Evolutionary conservation across 64 coral and sea anemone genomes (phyloP), one percentile per base, ranked within the genome.

Genomic region (Pocillopora damicornis): DNA sequence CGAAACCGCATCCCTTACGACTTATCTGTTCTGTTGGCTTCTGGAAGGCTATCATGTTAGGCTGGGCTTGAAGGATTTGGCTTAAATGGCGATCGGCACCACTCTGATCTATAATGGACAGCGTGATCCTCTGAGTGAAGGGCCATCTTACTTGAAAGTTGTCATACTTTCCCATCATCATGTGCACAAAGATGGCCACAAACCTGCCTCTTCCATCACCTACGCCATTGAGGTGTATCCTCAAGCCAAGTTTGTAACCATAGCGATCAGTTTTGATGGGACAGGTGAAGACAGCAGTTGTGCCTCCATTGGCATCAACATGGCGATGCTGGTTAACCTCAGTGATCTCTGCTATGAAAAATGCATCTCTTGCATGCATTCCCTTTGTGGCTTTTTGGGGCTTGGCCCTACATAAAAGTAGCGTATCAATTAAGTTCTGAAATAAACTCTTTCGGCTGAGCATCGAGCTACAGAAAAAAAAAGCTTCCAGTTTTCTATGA

Each of bases 41-140:
- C 38, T 98, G 91, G 66, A 98, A 98, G 9, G 95, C 91, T 57
- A 90, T 15, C 9, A 30, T 36, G 75, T 87, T 98, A 3, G 91
- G 95, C 23, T 93, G 91, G 30, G 95, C 89, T 16, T 93, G 84
- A 5, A 98, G 73, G 14, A 89, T 98, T 75, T 88, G 91, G 20
- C 88, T 98, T 75, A 98, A 93, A 63, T 92, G 91, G 20, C 89
- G 64, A 15, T 93, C 91, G 5, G 79, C 88, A 61, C 93, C 86
- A 17, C 91, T 88, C 78, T 93, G 91, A 75, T 98, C 95, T 20
- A 98, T 79, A 38, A 98, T 91, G 51, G 95, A 92, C 11, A 98
- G 63, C 11, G 91, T 85, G 17, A 98, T 98, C 17, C 95, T 61
- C 15, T 91, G 91, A 60, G 89, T 88, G 15, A 95, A 95, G 0